Evolutionary conservation across 2,113 vertebrate genomes (phyloP).

Genomic region (Hippocampus abdominalis): DNA sequence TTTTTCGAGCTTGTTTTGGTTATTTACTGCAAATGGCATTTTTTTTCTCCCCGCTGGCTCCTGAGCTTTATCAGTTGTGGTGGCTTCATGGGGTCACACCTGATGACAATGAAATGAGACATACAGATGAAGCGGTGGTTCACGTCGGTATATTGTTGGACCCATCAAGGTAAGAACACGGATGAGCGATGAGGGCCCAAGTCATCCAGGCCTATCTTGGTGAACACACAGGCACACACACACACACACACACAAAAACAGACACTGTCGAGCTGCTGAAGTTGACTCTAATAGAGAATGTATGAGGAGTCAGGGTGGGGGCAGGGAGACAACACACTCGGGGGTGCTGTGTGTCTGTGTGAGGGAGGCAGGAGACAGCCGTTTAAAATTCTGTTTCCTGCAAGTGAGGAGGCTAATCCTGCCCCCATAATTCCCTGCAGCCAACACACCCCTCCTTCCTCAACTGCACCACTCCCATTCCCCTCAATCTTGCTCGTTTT

Average conservation of each 20-base stretch:
- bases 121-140: not conserved
- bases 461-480: slow-evolving; percentile 71
- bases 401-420: slow-evolving; percentile 99
- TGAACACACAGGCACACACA: not conserved
- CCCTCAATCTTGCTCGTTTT: slow-evolving; percentile 60
- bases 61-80: not conserved
- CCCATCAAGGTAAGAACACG: slow-evolving; percentile 12
- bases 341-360: slow-evolving; percentile 50
- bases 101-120: not conserved
- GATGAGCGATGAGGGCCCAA: slow-evolving; percentile 27
- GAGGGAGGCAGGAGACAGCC: slow-evolving; percentile 80
- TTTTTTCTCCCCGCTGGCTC: not conserved
- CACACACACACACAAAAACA: slow-evolving; percentile 15
- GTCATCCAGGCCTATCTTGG: slow-evolving; percentile 21
- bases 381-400: slow-evolving; percentile 99
- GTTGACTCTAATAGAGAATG: slow-evolving; percentile 58
- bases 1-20: not conserved
- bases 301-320: slow-evolving; percentile 61
- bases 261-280: slow-evolving; percentile 53
- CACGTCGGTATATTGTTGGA: not conserved
- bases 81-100: not conserved
- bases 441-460: slow-evolving; percentile 89
- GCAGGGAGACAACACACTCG: slow-evolving; percentile 53
- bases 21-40: not conserved
- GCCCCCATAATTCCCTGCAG: slow-evolving; percentile 99